Percentiles rank a stretch among this genome's conserved stretches.
Evolutionary conservation across 2,888 invertebrate genomes (phyloP).

Genomic region (Acanthosepion pharaonis): DNA sequence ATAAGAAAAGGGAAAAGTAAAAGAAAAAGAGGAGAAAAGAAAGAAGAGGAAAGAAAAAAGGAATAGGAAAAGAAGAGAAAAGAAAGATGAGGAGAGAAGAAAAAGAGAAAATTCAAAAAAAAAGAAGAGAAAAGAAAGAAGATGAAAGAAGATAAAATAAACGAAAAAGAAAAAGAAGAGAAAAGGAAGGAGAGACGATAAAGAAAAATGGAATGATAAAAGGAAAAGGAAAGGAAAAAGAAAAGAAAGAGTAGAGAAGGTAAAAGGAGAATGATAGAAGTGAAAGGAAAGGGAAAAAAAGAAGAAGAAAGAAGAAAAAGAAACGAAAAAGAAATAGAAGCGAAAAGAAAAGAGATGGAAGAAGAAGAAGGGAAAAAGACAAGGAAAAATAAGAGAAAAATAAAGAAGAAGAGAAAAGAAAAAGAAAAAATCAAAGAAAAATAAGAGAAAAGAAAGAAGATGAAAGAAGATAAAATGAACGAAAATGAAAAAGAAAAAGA

Average conservation of each 20-base stretch:
- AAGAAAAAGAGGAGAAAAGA: neutral
- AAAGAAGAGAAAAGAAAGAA: neutral
- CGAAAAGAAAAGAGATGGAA: too few species aligned
- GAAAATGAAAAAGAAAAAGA: too few species aligned
- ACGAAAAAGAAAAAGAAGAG: neutral
- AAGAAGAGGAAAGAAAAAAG: too few species aligned
- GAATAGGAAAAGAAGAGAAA: neutral
- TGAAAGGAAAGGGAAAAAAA: neutral
- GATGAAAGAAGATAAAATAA: neutral
- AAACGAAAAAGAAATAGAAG: too few species aligned
- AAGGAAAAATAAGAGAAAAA: too few species aligned
- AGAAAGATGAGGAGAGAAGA: neutral
- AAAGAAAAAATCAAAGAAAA: too few species aligned
- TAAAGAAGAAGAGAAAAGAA: too few species aligned
- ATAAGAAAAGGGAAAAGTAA: accelerated
- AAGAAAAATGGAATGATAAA: neutral
- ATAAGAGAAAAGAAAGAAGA: too few species aligned
- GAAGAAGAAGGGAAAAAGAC: too few species aligned
- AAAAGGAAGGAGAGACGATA: neutral
- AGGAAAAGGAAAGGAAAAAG: too few species aligned
- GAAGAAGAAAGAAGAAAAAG: neutral
- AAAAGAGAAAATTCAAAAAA: neutral
- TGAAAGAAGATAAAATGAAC: too few species aligned
- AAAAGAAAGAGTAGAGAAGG: neutral
- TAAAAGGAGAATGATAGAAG: neutral